Base-by-base conservation (phyloP, 2,888 invertebrate genomes). In the Empis livida region DNA sequence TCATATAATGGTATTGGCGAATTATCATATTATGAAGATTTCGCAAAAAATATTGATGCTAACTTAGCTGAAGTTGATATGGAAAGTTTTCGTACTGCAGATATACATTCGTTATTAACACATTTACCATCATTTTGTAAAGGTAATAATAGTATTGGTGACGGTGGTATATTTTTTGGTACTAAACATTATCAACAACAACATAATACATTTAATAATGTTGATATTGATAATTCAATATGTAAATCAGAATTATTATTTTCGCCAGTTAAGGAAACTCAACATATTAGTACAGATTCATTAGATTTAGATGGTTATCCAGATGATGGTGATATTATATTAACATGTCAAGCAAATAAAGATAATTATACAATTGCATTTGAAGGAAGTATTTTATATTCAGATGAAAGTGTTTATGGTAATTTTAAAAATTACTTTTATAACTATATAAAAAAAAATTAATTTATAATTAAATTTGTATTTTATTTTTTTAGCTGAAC, bases 351-450 rank as follows among this genome's bases (percentile, higher is more conserved):
- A 71, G 85, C 89, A 52, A 90, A 91, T 68, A 91, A 92, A 73
- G 87, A 91, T 70, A 93, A 93, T 73, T 93, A 93, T 67, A 93
- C 92, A 54, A 91, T 93, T 61, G 92, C 92, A 56, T 93, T 93
- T 61, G 91, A 92, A 73, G 92, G 90, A 61, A 87, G 87, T 60
- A 82, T 84, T 55, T 81, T 84, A 73, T 87, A 84, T 68, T 87
- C 88, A 46, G 89, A 89, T 70, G 87, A 84, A 65, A 85, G 84
- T 63, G 84, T 84, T 71, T 83, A 81, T 68, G 73, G 70, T 67
- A 52, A 59, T 5, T n/a, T n/a, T n/a, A n/a, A n/a, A n/a, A n/a
- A n/a, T n/a, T n/a, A n/a, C n/a, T n/a, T n/a, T n/a, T n/a, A n/a
- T n/a, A n/a, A n/a, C n/a, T n/a, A n/a, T n/a, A n/a, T n/a, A n/a